Evolutionary conservation across 2,113 vertebrate genomes (phyloP).

Genomic region (Planiliza haematocheilus): DNA sequence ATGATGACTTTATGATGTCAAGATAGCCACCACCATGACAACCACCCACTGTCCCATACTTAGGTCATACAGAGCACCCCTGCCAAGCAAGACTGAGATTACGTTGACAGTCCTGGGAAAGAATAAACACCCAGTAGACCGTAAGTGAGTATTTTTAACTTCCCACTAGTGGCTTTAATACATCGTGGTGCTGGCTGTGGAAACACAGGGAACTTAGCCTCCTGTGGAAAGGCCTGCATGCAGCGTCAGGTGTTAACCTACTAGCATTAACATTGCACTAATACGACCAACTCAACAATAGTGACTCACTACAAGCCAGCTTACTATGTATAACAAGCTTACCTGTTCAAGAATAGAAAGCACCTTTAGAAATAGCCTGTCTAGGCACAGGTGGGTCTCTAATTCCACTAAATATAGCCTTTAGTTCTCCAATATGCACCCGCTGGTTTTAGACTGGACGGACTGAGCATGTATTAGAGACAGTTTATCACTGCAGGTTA

Average conservation of each 20-base stretch:
- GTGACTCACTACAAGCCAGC: conserved; percentile 23
- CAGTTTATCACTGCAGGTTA: not conserved
- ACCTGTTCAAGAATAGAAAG: conserved; percentile 65
- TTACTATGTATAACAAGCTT: conserved; percentile 57
- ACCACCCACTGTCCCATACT: not conserved
- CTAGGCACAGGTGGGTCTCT: conserved; percentile 35
- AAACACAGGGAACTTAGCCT: not conserved
- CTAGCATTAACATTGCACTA: conserved; percentile 47
- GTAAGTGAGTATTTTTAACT: too few relatives aligned
- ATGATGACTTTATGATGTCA: not conserved
- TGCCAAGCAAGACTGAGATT: not conserved
- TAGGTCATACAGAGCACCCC: not conserved
- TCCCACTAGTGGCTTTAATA: not conserved
- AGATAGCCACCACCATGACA: not conserved
- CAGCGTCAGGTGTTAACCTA: conserved; percentile 50
- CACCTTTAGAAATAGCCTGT: conserved; percentile 54
- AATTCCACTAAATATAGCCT: conserved; percentile 51
- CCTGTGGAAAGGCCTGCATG: not conserved
- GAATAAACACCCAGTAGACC: not conserved
- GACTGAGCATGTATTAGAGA: conserved; percentile 5
- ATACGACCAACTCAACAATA: conserved; percentile 35
- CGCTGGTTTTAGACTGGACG: conserved; percentile 30
- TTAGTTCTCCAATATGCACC: not conserved
- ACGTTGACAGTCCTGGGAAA: not conserved
- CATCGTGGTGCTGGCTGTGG: not conserved